Conservation (phyloP, 2,888 invertebrate genomes). For the Phalera bucephala region DNA sequence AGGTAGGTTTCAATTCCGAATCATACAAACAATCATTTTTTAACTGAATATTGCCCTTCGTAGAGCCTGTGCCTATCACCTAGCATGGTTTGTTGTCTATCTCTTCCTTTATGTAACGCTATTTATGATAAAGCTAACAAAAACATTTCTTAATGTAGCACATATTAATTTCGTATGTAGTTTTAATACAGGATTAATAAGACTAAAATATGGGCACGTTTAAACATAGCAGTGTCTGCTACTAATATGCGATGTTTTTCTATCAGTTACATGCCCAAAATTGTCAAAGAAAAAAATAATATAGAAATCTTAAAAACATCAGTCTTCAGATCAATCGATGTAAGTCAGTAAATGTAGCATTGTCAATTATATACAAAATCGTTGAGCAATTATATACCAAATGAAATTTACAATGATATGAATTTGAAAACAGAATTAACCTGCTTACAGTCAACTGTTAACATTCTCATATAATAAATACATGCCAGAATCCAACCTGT, state of each 20-base stretch:
- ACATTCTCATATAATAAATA: not conserved
- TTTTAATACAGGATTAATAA: conserved; percentile 40
- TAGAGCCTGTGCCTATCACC: conserved; percentile 79
- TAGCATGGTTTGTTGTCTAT: conserved; percentile 74
- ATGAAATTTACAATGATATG: not conserved
- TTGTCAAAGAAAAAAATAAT: too few species aligned
- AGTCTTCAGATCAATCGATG: too few species aligned
- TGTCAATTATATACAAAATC: too few species aligned
- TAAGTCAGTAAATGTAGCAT: too few species aligned
- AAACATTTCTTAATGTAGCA: conserved; percentile 46
- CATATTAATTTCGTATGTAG: conserved; percentile 37
- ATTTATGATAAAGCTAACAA: conserved; percentile 63
- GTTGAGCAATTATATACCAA: not conserved
- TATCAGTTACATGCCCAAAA: not conserved
- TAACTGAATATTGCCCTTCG: conserved; percentile 71
- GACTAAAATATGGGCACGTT: not conserved
- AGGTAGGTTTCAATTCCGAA: conserved; percentile 92
- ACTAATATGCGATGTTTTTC: not conserved
- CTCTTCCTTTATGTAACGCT: conserved; percentile 54
- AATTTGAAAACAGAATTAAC: not conserved
- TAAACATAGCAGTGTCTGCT: conserved; percentile 3
- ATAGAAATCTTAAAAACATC: too few species aligned
- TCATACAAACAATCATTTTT: conserved; percentile 70
- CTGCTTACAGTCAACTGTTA: not conserved
- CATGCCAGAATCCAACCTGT: conserved; percentile 13